Evolutionary conservation across 2,797 vertebrate species (phyloP).

Genomic region (Lacerta viridis): DNA sequence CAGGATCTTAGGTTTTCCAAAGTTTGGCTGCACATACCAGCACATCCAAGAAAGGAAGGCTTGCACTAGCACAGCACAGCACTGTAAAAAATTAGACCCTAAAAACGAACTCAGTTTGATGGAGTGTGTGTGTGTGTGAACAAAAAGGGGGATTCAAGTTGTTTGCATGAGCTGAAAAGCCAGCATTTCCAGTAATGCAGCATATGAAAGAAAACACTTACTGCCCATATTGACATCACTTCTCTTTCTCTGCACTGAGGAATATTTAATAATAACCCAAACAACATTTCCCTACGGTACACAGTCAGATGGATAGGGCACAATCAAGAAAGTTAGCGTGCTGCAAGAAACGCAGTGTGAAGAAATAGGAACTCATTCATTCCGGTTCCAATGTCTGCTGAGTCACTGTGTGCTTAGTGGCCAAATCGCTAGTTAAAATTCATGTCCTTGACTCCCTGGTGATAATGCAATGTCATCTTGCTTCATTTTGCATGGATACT

Average conservation of each 20-base stretch:
- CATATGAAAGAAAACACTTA: background rate
- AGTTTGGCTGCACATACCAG: background rate
- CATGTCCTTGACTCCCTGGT: constrained; percentile 30
- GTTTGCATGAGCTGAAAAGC: background rate
- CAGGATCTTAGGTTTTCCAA: background rate
- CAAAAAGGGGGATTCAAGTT: background rate
- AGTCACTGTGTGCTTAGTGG: constrained; percentile 40
- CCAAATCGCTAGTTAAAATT: constrained; percentile 40
- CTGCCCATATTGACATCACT: background rate
- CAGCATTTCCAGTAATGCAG: background rate
- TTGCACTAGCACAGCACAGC: background rate
- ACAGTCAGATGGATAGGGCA: constrained; percentile 7
- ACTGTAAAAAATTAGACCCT: background rate
- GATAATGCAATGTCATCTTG: constrained; percentile 26
- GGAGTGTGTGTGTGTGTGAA: background rate
- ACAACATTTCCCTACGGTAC: constrained; percentile 7
- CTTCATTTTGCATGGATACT: constrained; percentile 14
- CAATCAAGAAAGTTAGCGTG: background rate
- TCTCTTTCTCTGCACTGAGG: constrained; percentile 11
- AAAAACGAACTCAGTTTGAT: background rate
- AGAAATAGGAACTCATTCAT: constrained; percentile 29
- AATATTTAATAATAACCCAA: constrained; percentile 40
- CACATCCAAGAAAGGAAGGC: background rate
- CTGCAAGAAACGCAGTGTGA: constrained; percentile 19
- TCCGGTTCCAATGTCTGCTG: constrained; percentile 37